Base-by-base conservation (phyloP, 2,888 invertebrate genomes). In the Slavum lentiscoides region DNA sequence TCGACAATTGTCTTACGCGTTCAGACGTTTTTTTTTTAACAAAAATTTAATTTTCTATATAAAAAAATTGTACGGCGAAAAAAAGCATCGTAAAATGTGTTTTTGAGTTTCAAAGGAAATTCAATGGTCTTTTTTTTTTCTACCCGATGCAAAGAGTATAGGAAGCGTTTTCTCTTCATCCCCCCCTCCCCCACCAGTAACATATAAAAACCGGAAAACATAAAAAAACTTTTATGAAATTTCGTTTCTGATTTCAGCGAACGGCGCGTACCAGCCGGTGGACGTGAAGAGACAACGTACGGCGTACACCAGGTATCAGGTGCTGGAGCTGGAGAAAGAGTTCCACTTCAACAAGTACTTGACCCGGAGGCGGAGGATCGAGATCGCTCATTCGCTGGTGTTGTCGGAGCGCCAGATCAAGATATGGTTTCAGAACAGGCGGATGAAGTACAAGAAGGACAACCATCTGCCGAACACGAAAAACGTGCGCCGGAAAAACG, bases 341-440 rank as follows among this genome's bases (percentile, higher is more conserved):
- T 98, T 98, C 88, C 97, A 97, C 88, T 97, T 94, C 90, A 98
- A 97, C 90, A 91, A 96, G 86, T 98, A 98, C 89, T 90, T 98
- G 87, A 97, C 97, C 82, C 91, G 98, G 85, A 91, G 97, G 87
- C 90, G 97, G 88, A 90, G 98, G 87, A 97, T 98, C 88, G 98
- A 98, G 89, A 97, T 98, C 87, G 97, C 98, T 67, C 97, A 98
- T 88, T 94, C 95, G 85, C 90, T 98, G 87, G 94, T 95, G 87
- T 90, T 98, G 85, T 95, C 96, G 82, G 95, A 95, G 86, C 88
- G 95, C 85, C 95, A 95, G 88, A 95, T 94, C 85, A 94, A 94
- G 88, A 94, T 94, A 87, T 94, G 94, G 94, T 94, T 95, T 87
- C 93, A 94, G 87, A 93, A 93, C 87, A 89, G 93, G 74, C 88